Evolutionary conservation across 2,113 vertebrate species (phyloP), one percentile per base, ranked within the genome.

Genomic region (Grammomys dolichurus): DNA sequence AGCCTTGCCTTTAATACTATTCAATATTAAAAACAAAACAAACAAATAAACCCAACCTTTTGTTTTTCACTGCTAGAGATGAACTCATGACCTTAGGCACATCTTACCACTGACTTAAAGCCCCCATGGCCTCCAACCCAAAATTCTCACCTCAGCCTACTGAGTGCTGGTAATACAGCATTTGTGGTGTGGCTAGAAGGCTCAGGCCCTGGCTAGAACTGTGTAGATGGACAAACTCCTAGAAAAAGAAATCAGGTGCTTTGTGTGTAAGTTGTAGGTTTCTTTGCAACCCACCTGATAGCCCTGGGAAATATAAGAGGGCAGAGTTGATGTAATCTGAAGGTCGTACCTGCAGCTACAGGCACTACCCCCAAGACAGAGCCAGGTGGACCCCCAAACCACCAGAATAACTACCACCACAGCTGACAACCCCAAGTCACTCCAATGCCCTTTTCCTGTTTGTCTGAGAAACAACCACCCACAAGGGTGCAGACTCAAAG

Each of bases 171-270:
- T 22, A n/a, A 40, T 31, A 54, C 3, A 80, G 33, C 7, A 26
- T 8, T 85, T 56, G 72, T 89, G n/a, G 10, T 20, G 19, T 14
- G 24, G 28, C 28, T 14, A 36, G 11, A 0, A 26, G 58, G 19
- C 14, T 31, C 48, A 16, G 20, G 7, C 8, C 46, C 33, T 36
- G 28, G 22, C 4, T 43, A 40, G 26, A 51, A 19, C 14, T 16
- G 5, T 1, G 17, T 0, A 46, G 9, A 31, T 4, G 5, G 36
- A 26, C 0, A 24, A 9, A 0, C 13, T n/a, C 33, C 8, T 0
- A 43, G n/a, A 3, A 3, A 28, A 33, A 20, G 36, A 87, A 51
- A 12, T 12, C 3, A 4, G 28, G 13, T 11, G 43, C 56, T 82
- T n/a, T 75, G 87, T 19, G 4, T 0, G 0, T 13, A 51, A 63